Evolutionary conservation across 2,797 vertebrate genomes (phyloP).

Genomic region (Coccyzus lansbergi): DNA sequence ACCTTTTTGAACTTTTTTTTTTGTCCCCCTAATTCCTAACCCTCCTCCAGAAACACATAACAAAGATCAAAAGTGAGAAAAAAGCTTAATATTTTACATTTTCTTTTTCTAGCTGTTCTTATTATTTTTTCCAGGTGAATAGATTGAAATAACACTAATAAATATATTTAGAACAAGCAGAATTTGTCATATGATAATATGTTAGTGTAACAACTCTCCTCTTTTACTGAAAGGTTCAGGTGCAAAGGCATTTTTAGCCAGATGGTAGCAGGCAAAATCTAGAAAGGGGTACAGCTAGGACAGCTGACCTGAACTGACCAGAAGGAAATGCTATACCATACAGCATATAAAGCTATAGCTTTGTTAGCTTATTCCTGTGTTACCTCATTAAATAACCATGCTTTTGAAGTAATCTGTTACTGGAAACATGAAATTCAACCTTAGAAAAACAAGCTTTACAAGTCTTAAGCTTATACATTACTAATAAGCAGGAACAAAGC

Average conservation of each 20-base stretch:
- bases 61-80: too few relatives aligned
- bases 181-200: neutral
- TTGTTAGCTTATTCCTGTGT: neutral
- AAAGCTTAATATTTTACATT: too few relatives aligned
- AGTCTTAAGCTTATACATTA: neutral
- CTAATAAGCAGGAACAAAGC: neutral
- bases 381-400: neutral
- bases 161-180: neutral
- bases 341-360: neutral
- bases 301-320: neutral
- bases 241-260: neutral
- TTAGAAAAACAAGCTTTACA: neutral
- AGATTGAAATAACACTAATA: too few relatives aligned
- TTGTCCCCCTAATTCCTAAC: too few relatives aligned
- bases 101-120: too few relatives aligned
- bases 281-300: neutral
- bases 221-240: neutral
- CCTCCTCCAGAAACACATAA: too few relatives aligned
- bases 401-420: neutral
- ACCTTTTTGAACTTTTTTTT: too few relatives aligned
- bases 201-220: neutral
- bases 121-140: too few relatives aligned
- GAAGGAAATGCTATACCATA: neutral
- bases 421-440: too few relatives aligned
- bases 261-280: neutral